Percentiles rank a stretch among this genome's conserved stretches.
These are phyloP conservation scores for Percina caprodes DNA, from an alignment of 2,113 vertebrate genomes.

Conservation along the genomic window DNA sequence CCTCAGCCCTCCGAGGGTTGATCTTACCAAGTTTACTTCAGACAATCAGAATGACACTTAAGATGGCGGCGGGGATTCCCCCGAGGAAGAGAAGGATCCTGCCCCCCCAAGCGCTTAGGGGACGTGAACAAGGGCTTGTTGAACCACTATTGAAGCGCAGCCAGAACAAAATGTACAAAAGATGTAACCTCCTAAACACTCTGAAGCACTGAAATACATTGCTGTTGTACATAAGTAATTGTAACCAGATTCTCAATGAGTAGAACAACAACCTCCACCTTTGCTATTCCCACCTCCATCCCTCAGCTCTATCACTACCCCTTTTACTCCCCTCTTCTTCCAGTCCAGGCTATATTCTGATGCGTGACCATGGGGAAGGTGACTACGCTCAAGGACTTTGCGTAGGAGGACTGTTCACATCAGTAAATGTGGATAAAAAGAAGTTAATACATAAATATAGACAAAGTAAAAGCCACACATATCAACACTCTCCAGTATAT, in stretches of 20 bases:
- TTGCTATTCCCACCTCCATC: constrained; percentile 33
- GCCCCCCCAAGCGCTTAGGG: no score
- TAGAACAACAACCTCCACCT: constrained; percentile 13
- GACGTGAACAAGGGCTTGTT: no score
- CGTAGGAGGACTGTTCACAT: constrained; percentile 8
- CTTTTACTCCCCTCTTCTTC: neutral
- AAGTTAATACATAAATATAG: neutral
- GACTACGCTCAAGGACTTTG: constrained; percentile 49
- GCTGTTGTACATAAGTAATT: neutral
- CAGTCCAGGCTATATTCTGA: constrained; percentile 37
- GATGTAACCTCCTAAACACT: neutral
- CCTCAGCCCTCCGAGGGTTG: no score
- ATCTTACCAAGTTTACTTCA: no score
- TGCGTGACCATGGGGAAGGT: constrained; percentile 41
- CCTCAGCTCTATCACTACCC: constrained; percentile 3
- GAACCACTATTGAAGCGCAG: no score
- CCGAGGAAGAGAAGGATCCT: no score
- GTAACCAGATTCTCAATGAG: constrained; percentile 3
- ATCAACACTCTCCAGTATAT: no score
- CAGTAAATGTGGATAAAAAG: constrained; percentile 8
- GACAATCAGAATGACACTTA: no score
- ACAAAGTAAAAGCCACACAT: neutral
- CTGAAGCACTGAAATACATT: neutral
- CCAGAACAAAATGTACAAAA: neutral
- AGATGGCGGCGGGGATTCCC: no score